Evolutionary conservation across 2,888 invertebrate genomes (phyloP), one percentile per base, ranked within the genome.

Genomic region (Belgica antarctica): DNA sequence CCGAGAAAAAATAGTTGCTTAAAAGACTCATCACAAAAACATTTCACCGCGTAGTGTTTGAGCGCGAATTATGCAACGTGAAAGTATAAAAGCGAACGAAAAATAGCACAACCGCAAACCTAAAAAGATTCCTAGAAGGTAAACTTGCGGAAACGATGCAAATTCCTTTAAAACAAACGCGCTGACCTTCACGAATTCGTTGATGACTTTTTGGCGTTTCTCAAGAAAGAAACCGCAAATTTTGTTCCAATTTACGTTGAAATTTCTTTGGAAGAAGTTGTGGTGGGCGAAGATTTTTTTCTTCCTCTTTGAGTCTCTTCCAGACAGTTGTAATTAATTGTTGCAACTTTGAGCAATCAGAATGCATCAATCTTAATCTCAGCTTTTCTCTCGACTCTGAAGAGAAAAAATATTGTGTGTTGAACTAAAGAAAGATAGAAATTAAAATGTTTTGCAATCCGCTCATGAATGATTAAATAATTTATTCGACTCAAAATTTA

Each of bases 51-150:
- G 41, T 41, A 41, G 41, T n/a, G 15, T 2, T 41, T 41, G n/a
- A n/a, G 3, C 2, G n/a, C 12, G 41, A 41, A n/a, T 41, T 41
- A 12, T 34, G 34, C 41, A 41, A n/a, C 41, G n/a, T 5, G 41
- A 12, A 12, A 41, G 41, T 3, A 5, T 41, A 15, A 10, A 10
- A 41, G 15, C 41, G 10, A 5, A 5, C 3, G 10, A 3, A n/a
- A 41, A 41, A 41, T 41, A 41, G 41, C 41, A 25, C 24, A 24
- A 15, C 47, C 59, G 59, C 24, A 59, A 59, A 4, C 59, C 59
- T 31, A 57, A 31, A 41, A 24, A 68, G 12, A 19, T 68, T 68
- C 57, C 34, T 31, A 28, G 68, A 68, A 68, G 68, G 68, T 19
- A 12, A 15, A 25, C 47, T 46, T 66, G 31, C 65, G 65, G 68